Conservation (phyloP, 2,113 vertebrate genomes). For the Alligator mississippiensis region DNA sequence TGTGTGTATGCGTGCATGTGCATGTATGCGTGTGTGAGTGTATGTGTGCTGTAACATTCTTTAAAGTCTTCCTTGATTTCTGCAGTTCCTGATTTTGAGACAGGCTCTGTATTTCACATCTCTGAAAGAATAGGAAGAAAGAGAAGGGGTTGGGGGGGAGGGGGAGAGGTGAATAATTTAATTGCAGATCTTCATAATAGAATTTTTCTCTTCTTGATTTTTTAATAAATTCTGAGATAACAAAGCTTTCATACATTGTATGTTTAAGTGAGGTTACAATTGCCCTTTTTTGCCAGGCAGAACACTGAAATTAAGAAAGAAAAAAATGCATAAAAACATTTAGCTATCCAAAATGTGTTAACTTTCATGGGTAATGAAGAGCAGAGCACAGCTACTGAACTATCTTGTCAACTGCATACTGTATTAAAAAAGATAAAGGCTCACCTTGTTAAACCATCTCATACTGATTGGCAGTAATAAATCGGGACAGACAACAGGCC, state of each 20-base stretch:
- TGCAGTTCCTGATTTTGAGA: slow-evolving; percentile 75
- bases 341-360: neutral
- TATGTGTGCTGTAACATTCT: slow-evolving; percentile 83
- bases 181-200: accelerated
- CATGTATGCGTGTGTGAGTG: slow-evolving; percentile 58
- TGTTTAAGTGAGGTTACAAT: accelerated
- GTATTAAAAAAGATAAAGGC: neutral
- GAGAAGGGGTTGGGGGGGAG: neutral
- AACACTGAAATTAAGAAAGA: neutral
- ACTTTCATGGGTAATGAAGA: neutral
- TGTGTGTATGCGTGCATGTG: slow-evolving; percentile 24
- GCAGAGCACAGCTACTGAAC: neutral
- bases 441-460: slow-evolving; percentile 98
- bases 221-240: neutral
- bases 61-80: slow-evolving; percentile 79
- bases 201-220: neutral
- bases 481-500: slow-evolving; percentile 98
- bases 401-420: accelerated
- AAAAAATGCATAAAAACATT: neutral
- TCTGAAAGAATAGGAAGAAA: slow-evolving; percentile 69
- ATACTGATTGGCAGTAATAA: slow-evolving; percentile 99
- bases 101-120: slow-evolving; percentile 57
- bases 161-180: neutral
- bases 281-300: accelerated
- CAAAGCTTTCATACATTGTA: accelerated